These are phyloP conservation scores for Drosophila nigricruria DNA, from an alignment of 2,888 invertebrate genomes.

Conservation along the genomic window DNA sequence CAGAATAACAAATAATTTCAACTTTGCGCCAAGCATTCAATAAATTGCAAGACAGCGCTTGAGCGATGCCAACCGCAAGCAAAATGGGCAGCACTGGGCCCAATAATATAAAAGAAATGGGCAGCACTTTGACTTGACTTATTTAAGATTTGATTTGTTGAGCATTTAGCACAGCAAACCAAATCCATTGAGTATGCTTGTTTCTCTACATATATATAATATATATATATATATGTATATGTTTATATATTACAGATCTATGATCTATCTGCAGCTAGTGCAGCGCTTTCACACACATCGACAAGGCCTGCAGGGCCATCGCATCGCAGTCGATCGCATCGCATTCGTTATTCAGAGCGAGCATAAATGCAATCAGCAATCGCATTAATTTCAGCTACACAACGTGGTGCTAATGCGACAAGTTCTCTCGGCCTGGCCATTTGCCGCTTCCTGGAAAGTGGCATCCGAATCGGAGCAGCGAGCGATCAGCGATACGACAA, in stretches of 20 bases:
- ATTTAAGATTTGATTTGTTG: not conserved
- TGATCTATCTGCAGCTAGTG: not conserved
- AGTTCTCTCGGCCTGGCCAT: slow-evolving; percentile 47
- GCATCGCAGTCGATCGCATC: slow-evolving; percentile 1
- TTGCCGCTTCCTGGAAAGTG: slow-evolving; percentile 50
- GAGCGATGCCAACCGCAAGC: not conserved
- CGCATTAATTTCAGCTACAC: slow-evolving; percentile 50
- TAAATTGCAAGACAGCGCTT: not conserved
- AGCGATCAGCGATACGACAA: slow-evolving; percentile 43
- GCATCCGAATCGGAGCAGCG: slow-evolving; percentile 38
- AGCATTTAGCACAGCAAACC: too few species aligned
- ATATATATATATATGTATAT: not conserved
- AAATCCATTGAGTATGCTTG: not conserved
- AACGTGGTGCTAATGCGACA: slow-evolving; percentile 75
- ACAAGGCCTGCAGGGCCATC: not conserved
- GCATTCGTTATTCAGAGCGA: slow-evolving; percentile 26
- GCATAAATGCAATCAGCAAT: slow-evolving; percentile 38
- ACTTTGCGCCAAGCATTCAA: not conserved
- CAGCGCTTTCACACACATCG: slow-evolving; percentile 22
- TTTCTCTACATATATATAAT: not conserved
- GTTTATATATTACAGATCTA: not conserved
- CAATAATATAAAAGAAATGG: not conserved
- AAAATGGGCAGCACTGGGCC: not conserved
- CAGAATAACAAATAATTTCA: slow-evolving; percentile 1
- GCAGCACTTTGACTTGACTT: slow-evolving; percentile 2